Base-by-base conservation (phyloP, 92 coral and sea anemone genomes). In the Siderastrea siderea region DNA sequence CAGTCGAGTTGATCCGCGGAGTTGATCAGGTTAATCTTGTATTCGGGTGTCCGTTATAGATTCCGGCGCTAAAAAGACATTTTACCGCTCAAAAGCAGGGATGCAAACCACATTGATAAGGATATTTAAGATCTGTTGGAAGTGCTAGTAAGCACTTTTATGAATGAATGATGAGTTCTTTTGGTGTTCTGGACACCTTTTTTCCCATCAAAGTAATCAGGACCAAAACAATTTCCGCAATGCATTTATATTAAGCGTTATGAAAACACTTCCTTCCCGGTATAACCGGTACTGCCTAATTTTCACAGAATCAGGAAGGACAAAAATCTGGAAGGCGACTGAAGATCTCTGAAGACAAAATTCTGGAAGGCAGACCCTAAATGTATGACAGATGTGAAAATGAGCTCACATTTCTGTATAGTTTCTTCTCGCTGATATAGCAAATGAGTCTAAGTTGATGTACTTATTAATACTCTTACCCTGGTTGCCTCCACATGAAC, bases 391-490 rank as follows among this genome's bases (percentile, higher is more conserved):
- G 38, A 26, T 26, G 38, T 26, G 38, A 26, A 26, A 26, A 26
- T 26, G 38, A 26, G 38, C 38, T 26, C 38, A 26, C 38, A 26
- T 26, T 26, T 26, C 38, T 26, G 38, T 26, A 26, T 26, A 26
- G 38, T 26, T 26, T 26, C 38, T 26, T 26, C 38, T 26, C 38
- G 38, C 38, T 26, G 38, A 13, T 57, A 13, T 57, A 68, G 73
- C 50, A 8, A 19, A 6, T 10, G 14, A 68, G n/a, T 19, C 10
- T 4, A 13, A 45, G 73, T 46, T 13, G 51, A 3, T 71, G 6
- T 68, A 15, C 38, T 51, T 8, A 6, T 52, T 58, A 12, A 74
- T 19, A 19, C n/a, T 52, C 62, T 81, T 81, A 81, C 85, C 85
- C 54, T 69, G 6, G 49, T 9, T 68, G 66, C 13, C 68, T 16